These are phyloP conservation scores for Mormoops blainvillei DNA, from an alignment of 2,113 vertebrate genomes.

Conservation along the genomic window DNA sequence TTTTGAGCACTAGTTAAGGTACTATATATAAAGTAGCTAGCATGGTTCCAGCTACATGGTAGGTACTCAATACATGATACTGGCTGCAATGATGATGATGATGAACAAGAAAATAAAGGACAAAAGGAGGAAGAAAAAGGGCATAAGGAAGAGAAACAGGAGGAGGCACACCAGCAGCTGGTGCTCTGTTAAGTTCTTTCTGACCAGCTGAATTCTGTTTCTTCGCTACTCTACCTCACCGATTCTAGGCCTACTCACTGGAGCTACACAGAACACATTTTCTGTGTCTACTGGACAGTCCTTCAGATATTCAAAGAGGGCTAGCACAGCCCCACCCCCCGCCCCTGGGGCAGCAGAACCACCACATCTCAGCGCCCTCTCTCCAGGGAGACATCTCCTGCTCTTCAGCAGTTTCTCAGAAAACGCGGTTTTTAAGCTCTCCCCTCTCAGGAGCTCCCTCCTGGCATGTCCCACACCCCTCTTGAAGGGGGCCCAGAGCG, in stretches of 20 bases:
- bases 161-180: neutral
- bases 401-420: neutral
- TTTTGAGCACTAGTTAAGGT: slow-evolving; percentile 1
- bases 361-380: neutral
- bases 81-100: neutral
- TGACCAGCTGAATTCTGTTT: slow-evolving; percentile 1
- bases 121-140: neutral
- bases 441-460: neutral
- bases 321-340: neutral
- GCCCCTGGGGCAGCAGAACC: neutral
- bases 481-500: neutral
- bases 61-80: neutral
- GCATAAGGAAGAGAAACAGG: neutral
- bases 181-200: neutral
- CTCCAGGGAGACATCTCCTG: neutral
- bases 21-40: neutral
- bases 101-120: neutral
- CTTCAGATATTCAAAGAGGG: neutral
- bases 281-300: neutral
- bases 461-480: neutral
- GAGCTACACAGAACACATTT: neutral
- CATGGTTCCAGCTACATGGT: neutral
- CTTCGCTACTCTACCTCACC: neutral
- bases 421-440: neutral
- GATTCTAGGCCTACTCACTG: neutral